Evolutionary conservation across 1,140 invertebrate species (phyloP).

Genomic region (Protaetia brevitarsis): DNA sequence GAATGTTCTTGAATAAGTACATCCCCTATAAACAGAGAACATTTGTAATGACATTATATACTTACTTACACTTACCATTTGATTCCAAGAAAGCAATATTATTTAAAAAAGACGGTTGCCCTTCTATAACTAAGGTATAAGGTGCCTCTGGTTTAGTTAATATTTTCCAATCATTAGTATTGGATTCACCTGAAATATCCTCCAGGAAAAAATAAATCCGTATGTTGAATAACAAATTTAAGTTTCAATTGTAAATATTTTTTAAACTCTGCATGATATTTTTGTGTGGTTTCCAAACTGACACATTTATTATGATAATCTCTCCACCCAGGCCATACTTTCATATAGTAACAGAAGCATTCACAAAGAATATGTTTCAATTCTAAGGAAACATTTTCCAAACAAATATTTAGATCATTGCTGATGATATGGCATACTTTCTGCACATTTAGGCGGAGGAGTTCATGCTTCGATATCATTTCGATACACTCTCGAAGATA

Average conservation of each 20-base stretch:
- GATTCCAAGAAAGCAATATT: conserved; percentile 18
- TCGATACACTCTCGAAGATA: neutral
- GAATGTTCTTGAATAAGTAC: neutral
- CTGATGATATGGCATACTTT: neutral
- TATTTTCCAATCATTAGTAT: neutral
- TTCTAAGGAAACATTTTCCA: neutral
- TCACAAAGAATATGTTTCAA: neutral
- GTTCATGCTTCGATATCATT: neutral
- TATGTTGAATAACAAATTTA: neutral
- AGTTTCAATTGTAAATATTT: neutral
- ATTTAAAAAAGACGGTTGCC: conserved; percentile 17
- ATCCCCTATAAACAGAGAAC: neutral
- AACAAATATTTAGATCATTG: neutral
- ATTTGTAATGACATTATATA: neutral
- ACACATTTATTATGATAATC: neutral
- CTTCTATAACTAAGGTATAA: neutral
- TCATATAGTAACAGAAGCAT: conserved; percentile 22
- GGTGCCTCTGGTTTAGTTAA: conserved; percentile 9
- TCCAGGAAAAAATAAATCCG: neutral
- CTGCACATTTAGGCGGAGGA: neutral
- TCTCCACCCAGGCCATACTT: conserved; percentile 17
- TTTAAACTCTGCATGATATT: neutral
- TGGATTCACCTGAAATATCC: neutral
- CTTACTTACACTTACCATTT: neutral
- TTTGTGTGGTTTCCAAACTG: neutral